A percentile compares a stretch with the other conserved stretches of the same genome.
phyloP scores from a whole-genome alignment of 2,888 invertebrate genomes.

The Cheilosia urbana region DNA sequence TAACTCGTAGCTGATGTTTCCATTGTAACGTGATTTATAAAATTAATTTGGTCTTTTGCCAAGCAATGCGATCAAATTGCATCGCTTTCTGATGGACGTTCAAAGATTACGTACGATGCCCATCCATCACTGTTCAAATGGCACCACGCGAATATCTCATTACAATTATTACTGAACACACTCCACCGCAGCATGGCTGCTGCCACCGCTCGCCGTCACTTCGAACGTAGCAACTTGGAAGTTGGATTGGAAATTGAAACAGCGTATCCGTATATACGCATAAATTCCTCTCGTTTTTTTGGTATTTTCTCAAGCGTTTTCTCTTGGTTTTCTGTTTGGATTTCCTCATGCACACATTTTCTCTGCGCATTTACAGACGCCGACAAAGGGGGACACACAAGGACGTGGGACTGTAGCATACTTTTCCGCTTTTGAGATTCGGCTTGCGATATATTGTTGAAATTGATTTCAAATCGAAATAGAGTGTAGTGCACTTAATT shows the following conservation, averaged over 20 bases:
- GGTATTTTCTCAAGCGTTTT: constrained; percentile 38
- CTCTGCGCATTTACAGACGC: constrained; percentile 28
- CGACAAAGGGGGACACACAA: constrained; percentile 32
- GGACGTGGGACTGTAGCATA: constrained; percentile 19
- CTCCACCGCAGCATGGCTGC: not conserved
- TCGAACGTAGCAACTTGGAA: not conserved
- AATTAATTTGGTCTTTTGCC: constrained; percentile 57
- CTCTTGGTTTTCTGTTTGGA: constrained; percentile 27
- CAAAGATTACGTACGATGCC: constrained; percentile 36
- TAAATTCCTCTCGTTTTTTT: constrained; percentile 46
- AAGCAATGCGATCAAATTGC: constrained; percentile 55
- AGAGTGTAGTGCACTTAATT: not conserved
- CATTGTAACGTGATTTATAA: constrained; percentile 45
- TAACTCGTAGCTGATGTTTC: constrained; percentile 5
- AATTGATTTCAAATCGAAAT: not conserved
- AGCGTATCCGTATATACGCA: constrained; percentile 24
- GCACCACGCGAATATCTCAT: constrained; percentile 59
- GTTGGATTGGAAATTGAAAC: not conserved
- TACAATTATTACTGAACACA: constrained; percentile 53
- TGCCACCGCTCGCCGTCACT: not conserved
- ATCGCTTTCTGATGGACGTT: constrained; percentile 34
- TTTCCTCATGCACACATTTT: constrained; percentile 43
- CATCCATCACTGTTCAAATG: constrained; percentile 64
- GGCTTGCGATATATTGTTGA: constrained; percentile 5
- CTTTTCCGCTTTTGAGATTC: constrained; percentile 10